A percentile compares a stretch with the other conserved stretches of the same genome.
phyloP scores from a whole-genome alignment of 2,888 invertebrate species.

The Papilio protenor region DNA sequence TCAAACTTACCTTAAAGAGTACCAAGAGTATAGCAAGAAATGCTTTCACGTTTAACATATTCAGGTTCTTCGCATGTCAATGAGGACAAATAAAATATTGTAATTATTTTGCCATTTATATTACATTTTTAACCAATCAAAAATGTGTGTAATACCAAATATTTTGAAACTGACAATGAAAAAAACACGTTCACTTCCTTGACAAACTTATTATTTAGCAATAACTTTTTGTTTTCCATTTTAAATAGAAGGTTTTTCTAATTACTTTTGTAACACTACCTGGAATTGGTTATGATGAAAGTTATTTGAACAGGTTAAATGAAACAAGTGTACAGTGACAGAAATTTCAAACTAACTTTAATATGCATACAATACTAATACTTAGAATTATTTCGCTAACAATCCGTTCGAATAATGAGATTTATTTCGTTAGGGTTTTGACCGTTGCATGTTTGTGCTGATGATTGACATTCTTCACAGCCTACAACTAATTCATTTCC shows the following conservation, averaged over 20 bases:
- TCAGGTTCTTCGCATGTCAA: constrained; percentile 26
- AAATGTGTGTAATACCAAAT: constrained; percentile 33
- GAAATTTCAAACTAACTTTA: constrained; percentile 6
- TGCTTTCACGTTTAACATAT: constrained; percentile 24
- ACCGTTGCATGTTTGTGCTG: constrained; percentile 31
- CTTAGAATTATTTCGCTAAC: constrained; percentile 22
- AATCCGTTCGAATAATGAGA: constrained; percentile 47
- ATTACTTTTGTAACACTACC: constrained; percentile 16
- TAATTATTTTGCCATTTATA: constrained; percentile 39
- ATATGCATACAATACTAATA: neutral
- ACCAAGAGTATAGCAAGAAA: constrained; percentile 8
- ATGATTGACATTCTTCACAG: constrained; percentile 41
- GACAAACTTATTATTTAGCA: neutral
- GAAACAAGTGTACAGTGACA: constrained; percentile 10
- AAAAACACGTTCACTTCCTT: constrained; percentile 32
- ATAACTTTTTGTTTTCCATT: constrained; percentile 19
- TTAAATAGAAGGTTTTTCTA: neutral
- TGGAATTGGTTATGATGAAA: constrained; percentile 16
- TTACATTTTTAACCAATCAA: constrained; percentile 27
- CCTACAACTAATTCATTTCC: constrained; percentile 34
- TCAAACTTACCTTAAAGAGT: constrained; percentile 22
- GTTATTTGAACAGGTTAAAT: constrained; percentile 17
- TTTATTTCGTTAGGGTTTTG: constrained; percentile 46
- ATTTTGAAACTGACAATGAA: constrained; percentile 33
- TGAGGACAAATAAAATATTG: constrained; percentile 29